Evolutionary conservation across 2,888 invertebrate species (phyloP), one percentile per base, ranked within the genome.

Genomic region (Apantesis nais): DNA sequence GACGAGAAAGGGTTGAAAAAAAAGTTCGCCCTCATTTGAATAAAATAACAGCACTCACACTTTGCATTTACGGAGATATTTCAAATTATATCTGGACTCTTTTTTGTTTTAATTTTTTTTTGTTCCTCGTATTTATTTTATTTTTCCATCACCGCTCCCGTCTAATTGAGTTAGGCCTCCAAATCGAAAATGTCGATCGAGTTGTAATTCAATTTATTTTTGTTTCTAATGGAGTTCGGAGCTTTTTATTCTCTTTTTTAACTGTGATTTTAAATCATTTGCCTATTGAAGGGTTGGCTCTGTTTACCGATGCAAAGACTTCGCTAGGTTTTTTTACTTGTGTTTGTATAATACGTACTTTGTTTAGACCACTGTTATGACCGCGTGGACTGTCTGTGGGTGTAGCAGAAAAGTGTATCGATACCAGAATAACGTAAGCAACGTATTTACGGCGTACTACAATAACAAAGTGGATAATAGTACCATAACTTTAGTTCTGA

Each of bases 21-120:
- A 95, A 94, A 94, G 92, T 93, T 94, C 90, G 87, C 90, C 93
- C 95, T 95, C 94, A 95, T 95, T 95, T 95, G 94, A 95, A 95
- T 95, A 95, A 95, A 95, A 95, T 95, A 95, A 95, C 95, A 94
- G 93, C 93, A 94, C 95, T 95, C 94, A 89, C 93, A 93, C 94
- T 95, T 94, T 94, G 93, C 95, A 94, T 95, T 95, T 94, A 93
- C 95, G 93, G 93, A 93, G 94, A 95, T 95, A 95, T 95, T 95
- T 94, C 94, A 94, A 94, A 95, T 95, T 95, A 95, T 94, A 95
- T 94, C 95, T 94, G 93, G 92, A 93, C 93, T 92, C 91, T 91
- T 92, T 92, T 94, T 93, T 92, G 89, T 89, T 93, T 94, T 90
- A 90, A 91, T 90, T 94, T 94, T 94, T 91, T 93, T 92, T 91